Evolutionary conservation across 2,888 invertebrate genomes (phyloP).

Genomic region (Limenitis camilla): DNA sequence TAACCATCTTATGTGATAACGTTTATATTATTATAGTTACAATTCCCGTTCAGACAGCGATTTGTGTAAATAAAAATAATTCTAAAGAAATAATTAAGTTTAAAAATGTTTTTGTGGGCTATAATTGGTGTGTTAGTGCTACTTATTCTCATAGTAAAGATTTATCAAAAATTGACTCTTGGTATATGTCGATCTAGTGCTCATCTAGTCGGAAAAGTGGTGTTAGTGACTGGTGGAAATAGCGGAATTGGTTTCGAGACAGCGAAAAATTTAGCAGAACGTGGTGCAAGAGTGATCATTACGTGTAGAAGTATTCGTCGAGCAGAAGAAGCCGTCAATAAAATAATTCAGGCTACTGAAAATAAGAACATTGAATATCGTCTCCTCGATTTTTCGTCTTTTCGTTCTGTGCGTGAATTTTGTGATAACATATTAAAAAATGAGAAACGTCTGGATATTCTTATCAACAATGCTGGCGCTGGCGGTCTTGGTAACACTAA

Average conservation of each 20-base stretch:
- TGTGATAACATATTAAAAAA: conserved; percentile 66
- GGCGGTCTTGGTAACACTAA: conserved; percentile 62
- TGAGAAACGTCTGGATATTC: conserved; percentile 69
- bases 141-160: conserved; percentile 41
- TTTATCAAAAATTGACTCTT: conserved; percentile 59
- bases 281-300: conserved; percentile 68
- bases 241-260: conserved; percentile 72
- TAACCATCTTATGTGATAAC: conserved; percentile 5
- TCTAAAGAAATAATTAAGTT: too few relatives aligned
- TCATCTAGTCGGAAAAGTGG: conserved; percentile 66
- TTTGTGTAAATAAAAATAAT: too few relatives aligned
- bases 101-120: conserved; percentile 14
- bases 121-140: conserved; percentile 22
- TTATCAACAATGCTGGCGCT: conserved; percentile 77
- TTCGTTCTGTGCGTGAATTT: conserved; percentile 71
- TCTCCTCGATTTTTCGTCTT: conserved; percentile 60
- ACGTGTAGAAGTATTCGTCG: conserved; percentile 63
- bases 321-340: conserved; percentile 49
- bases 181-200: conserved; percentile 59
- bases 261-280: conserved; percentile 64
- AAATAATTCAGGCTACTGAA: conserved; percentile 52
- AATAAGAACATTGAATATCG: conserved; percentile 51
- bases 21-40: background rate
- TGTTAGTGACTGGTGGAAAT: conserved; percentile 63
- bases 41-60: background rate